These are phyloP conservation scores for Trichonephila clavipes DNA, from an alignment of 1,140 invertebrate species.

Conservation along the genomic window DNA sequence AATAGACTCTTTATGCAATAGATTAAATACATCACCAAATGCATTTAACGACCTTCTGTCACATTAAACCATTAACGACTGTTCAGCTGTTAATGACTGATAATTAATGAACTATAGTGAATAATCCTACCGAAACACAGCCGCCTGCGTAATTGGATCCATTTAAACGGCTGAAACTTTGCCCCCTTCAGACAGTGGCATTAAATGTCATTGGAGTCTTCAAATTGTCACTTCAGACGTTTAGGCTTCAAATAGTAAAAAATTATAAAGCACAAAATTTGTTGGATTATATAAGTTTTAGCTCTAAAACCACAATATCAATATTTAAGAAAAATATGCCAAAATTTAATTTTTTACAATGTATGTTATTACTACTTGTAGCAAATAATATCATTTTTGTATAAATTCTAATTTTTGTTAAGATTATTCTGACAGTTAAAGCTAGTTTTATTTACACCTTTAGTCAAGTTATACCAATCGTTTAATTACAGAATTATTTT, in stretches of 20 bases:
- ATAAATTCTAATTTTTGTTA: no score
- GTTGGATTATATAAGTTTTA: no score
- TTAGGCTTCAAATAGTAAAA: neutral
- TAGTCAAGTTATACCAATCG: no score
- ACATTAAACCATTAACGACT: neutral
- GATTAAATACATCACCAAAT: neutral
- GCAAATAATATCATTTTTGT: no score
- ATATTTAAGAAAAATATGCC: no score
- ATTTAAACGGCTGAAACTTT: neutral
- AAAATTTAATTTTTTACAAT: no score
- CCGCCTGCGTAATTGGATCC: neutral
- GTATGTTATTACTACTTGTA: no score
- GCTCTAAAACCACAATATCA: no score
- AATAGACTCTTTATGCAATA: no score
- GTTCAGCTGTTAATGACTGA: neutral
- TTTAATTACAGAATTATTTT: no score
- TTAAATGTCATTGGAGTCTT: neutral
- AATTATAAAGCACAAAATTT: neutral
- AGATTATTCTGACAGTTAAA: no score
- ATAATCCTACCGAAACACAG: neutral
- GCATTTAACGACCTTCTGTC: neutral
- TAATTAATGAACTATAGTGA: neutral
- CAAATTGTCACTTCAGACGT: neutral
- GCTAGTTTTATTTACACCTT: no score
- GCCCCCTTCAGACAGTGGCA: neutral